These are phyloP conservation scores for Setophaga coronata DNA, from an alignment of 2,113 vertebrate species.

Conservation along the genomic window DNA sequence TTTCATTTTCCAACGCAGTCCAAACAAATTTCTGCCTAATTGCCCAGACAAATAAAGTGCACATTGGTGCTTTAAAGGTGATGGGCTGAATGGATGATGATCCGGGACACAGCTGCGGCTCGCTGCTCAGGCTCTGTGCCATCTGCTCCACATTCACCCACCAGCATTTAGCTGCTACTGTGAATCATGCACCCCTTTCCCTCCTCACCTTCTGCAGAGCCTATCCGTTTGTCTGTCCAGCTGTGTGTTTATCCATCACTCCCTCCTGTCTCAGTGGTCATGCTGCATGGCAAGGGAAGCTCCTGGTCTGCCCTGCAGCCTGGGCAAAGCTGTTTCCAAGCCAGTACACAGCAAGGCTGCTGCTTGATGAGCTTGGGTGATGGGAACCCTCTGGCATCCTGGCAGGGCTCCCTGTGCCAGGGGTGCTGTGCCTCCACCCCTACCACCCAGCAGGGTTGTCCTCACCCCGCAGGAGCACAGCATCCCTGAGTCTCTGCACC, in stretches of 20 bases:
- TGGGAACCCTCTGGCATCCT: rapidly evolving
- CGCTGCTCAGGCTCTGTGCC: slow-evolving; percentile 81
- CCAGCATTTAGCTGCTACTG: neutral
- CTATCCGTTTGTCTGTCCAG: neutral
- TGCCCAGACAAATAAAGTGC: slow-evolving; percentile 88
- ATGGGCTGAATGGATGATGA: slow-evolving; percentile 84
- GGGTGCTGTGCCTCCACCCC: neutral
- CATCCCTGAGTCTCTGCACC: rapidly evolving
- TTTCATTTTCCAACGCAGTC: slow-evolving; percentile 73
- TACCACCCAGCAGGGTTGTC: rapidly evolving
- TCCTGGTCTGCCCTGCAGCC: neutral
- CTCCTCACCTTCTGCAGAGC: neutral
- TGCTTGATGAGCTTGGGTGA: neutral
- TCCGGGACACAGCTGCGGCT: slow-evolving; percentile 85
- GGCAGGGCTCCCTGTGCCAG: rapidly evolving
- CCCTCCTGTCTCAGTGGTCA: neutral
- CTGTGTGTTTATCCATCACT: neutral
- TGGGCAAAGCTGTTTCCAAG: neutral
- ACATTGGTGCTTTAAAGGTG: slow-evolving; percentile 82
- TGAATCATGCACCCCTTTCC: neutral
- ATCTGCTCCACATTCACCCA: slow-evolving; percentile 79
- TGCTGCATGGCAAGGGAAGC: neutral
- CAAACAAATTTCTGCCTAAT: slow-evolving; percentile 96
- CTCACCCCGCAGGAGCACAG: rapidly evolving
- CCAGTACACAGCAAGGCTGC: neutral